Evolutionary conservation across 2,888 invertebrate species (phyloP).

Genomic region (Spilarctia lutea): DNA sequence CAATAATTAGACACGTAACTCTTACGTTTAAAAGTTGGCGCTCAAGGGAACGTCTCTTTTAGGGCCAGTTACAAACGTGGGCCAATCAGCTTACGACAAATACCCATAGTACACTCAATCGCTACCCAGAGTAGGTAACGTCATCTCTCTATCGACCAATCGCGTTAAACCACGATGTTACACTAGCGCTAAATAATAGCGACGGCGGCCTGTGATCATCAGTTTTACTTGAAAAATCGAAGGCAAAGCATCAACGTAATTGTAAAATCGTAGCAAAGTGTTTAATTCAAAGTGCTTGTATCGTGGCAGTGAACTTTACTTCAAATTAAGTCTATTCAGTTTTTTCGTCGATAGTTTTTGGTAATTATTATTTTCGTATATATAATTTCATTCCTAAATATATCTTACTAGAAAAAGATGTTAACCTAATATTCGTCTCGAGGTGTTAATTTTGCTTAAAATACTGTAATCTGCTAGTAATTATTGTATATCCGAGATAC

Average conservation of each 20-base stretch:
- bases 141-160: slow-evolving; percentile 85
- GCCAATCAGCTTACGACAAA: slow-evolving; percentile 89
- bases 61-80: slow-evolving; percentile 87
- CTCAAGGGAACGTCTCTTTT: slow-evolving; percentile 55
- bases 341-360: slow-evolving; percentile 53
- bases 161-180: slow-evolving; percentile 86
- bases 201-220: slow-evolving; percentile 78
- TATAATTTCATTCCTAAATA: not conserved
- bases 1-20: slow-evolving; percentile 19
- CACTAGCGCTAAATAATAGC: slow-evolving; percentile 85
- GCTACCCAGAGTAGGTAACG: slow-evolving; percentile 63
- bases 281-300: slow-evolving; percentile 65
- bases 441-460: slow-evolving; percentile 11
- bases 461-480: not conserved
- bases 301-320: slow-evolving; percentile 70
- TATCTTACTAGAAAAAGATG: not conserved
- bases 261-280: slow-evolving; percentile 66
- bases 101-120: slow-evolving; percentile 83
- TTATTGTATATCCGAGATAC: not conserved
- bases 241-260: slow-evolving; percentile 62
- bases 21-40: slow-evolving; percentile 67
- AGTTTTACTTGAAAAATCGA: slow-evolving; percentile 80
- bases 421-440: slow-evolving; percentile 20
- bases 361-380: slow-evolving; percentile 56
- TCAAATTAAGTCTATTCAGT: slow-evolving; percentile 46